Percentiles rank a stretch among this genome's conserved stretches.
These are phyloP conservation scores for Prochilodus magdalenae DNA, from an alignment of 2,113 vertebrate genomes.

Conservation along the genomic window DNA sequence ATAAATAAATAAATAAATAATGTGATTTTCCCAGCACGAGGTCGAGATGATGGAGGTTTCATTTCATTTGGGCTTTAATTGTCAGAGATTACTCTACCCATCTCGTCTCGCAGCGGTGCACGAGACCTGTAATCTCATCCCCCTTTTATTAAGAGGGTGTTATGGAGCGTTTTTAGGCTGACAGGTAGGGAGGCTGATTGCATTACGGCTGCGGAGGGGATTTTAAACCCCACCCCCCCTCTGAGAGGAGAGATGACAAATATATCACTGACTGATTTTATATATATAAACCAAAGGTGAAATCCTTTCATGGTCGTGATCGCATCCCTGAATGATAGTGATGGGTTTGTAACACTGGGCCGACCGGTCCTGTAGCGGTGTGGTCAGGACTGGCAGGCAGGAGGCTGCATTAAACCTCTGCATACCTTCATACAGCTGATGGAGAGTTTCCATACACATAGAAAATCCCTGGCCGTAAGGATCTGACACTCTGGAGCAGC, in stretches of 20 bases:
- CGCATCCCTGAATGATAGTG: background rate
- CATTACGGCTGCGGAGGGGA: slow-evolving; percentile 41
- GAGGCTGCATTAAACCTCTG: background rate
- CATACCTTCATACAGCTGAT: too few species aligned
- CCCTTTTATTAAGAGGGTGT: slow-evolving; percentile 26
- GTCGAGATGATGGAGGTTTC: slow-evolving; percentile 38
- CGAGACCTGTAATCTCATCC: slow-evolving; percentile 51
- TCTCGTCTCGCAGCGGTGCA: background rate
- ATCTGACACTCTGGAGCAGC: too few species aligned
- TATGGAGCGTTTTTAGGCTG: slow-evolving; percentile 34
- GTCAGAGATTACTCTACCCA: slow-evolving; percentile 42
- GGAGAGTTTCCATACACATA: too few species aligned
- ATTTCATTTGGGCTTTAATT: slow-evolving; percentile 52
- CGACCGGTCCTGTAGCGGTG: background rate
- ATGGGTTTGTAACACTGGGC: slow-evolving; percentile 18
- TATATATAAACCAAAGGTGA: slow-evolving; percentile 26
- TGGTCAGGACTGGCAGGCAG: too few species aligned
- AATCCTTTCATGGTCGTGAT: slow-evolving; percentile 12
- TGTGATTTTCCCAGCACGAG: background rate
- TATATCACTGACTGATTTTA: slow-evolving; percentile 18
- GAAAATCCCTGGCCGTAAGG: too few species aligned
- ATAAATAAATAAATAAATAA: slow-evolving; percentile 1
- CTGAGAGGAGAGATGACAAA: slow-evolving; percentile 12
- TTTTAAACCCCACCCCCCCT: background rate
- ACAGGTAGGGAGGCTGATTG: slow-evolving; percentile 52